Evolutionary conservation across 2,113 vertebrate species (phyloP).

Genomic region (Columbina picui): DNA sequence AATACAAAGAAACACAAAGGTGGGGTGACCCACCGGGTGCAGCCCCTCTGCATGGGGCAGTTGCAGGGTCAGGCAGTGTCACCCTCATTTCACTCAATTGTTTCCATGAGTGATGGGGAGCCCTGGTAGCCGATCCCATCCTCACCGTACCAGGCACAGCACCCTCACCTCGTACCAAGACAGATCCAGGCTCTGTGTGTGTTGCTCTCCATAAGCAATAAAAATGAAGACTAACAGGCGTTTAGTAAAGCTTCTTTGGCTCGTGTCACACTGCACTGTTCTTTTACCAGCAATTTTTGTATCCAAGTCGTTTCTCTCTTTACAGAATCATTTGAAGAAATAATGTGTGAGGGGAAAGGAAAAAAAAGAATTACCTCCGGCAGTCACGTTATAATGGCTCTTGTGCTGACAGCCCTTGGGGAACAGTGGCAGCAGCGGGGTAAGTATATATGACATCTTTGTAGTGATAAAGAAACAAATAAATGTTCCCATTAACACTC

Average conservation of each 20-base stretch:
- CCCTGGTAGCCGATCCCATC: neutral
- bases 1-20: rapidly evolving
- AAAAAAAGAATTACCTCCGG: constrained; percentile 7
- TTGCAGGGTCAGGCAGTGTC: rapidly evolving
- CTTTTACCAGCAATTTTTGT: constrained; percentile 32
- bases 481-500: constrained; percentile 74
- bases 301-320: neutral
- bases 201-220: neutral
- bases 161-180: rapidly evolving
- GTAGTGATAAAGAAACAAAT: constrained; percentile 76
- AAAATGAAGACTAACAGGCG: neutral
- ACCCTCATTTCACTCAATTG: rapidly evolving
- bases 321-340: constrained; percentile 55
- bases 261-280: neutral
- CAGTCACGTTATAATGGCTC: constrained; percentile 67
- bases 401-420: constrained; percentile 71
- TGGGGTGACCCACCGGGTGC: rapidly evolving
- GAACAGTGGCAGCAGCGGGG: constrained; percentile 60
- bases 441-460: constrained; percentile 72
- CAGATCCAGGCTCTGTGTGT: rapidly evolving
- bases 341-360: neutral
- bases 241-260: neutral
- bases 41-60: neutral
- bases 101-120: rapidly evolving
- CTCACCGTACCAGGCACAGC: neutral